phyloP scores from a whole-genome alignment of 2,113 vertebrate species.

The Reinhardtius hippoglossoides region DNA sequence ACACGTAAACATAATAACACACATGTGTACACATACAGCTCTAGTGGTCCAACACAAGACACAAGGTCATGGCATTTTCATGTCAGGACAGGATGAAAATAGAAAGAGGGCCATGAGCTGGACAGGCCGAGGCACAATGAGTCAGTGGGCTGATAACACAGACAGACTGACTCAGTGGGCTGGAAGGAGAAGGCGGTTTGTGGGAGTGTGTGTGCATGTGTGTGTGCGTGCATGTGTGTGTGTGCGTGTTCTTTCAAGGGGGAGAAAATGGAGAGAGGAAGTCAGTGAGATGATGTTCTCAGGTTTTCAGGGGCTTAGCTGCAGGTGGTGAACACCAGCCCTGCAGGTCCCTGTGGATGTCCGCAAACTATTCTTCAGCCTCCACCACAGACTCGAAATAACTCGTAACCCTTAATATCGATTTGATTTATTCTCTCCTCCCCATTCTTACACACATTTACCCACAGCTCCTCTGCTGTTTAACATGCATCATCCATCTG shows the following conservation, averaged over 20 bases:
- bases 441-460: background rate
- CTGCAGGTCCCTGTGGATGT: conserved; percentile 57
- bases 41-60: conserved; percentile 51
- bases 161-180: conserved; percentile 71
- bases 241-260: conserved; percentile 25
- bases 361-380: conserved; percentile 48
- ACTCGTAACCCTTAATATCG: conserved; percentile 34
- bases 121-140: conserved; percentile 71
- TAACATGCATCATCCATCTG: conserved; percentile 6
- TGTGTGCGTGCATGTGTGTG: conserved; percentile 10
- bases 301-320: conserved; percentile 51
- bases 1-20: conserved; percentile 31
- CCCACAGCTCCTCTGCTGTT: background rate
- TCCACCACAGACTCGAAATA: conserved; percentile 52
- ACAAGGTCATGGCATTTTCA: conserved; percentile 73
- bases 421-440: conserved; percentile 16
- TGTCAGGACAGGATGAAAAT: conserved; percentile 69
- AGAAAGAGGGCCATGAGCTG: conserved; percentile 72
- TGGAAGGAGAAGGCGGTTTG: conserved; percentile 57
- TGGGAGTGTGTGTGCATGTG: background rate
- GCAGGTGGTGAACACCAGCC: conserved; percentile 59
- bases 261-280: conserved; percentile 35
- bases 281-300: conserved; percentile 53
- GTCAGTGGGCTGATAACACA: conserved; percentile 72
- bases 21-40: conserved; percentile 31